phyloP scores from a whole-genome alignment of 2,797 vertebrate species.

The Staurois parvus region DNA sequence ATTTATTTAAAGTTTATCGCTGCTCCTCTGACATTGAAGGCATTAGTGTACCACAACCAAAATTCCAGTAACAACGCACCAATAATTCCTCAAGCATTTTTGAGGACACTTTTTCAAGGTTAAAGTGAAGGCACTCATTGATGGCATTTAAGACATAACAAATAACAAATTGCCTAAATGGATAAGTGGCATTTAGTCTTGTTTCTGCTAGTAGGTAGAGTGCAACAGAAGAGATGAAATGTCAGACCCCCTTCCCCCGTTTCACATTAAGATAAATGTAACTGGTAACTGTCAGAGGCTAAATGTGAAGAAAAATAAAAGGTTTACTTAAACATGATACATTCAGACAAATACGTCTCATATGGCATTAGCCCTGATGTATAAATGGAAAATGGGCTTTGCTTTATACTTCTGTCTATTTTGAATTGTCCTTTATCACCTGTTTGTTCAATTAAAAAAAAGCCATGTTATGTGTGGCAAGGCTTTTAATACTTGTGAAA shows the following conservation, averaged over 20 bases:
- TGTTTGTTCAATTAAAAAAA: too few species aligned
- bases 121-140: constrained; percentile 6
- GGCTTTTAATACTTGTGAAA: too few species aligned
- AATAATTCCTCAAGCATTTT: not conserved
- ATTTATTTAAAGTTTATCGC: not conserved
- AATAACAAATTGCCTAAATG: constrained; percentile 19
- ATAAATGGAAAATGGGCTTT: constrained; percentile 12
- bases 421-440: too few species aligned
- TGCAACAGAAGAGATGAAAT: constrained; percentile 32
- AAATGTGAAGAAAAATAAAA: constrained; percentile 59
- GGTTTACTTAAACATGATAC: constrained; percentile 63
- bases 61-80: not conserved
- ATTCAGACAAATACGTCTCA: constrained; percentile 69
- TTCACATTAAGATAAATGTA: constrained; percentile 35
- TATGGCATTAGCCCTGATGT: constrained; percentile 65
- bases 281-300: constrained; percentile 38
- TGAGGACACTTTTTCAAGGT: constrained; percentile 7
- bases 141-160: constrained; percentile 32
- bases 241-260: constrained; percentile 9
- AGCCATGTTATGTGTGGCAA: too few species aligned
- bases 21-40: not conserved
- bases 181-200: constrained; percentile 45
- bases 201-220: not conserved
- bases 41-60: not conserved
- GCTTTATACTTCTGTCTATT: too few species aligned